Evolutionary conservation across 2,888 invertebrate species (phyloP).

Genomic region (Hoplodrina blanda): DNA sequence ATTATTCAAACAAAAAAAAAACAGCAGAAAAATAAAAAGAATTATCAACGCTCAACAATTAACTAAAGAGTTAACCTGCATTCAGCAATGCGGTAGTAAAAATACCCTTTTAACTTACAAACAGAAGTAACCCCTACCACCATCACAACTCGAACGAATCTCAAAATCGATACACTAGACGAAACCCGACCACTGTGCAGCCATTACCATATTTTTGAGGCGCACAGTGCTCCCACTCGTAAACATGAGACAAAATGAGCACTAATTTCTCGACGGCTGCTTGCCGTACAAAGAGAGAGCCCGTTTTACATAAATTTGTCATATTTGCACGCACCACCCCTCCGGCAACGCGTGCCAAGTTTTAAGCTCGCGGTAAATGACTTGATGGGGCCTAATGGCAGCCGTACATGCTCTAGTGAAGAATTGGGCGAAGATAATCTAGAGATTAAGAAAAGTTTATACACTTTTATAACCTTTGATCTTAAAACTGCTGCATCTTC

Average conservation of each 20-base stretch:
- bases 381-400: constrained; percentile 63
- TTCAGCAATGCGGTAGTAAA: constrained; percentile 14
- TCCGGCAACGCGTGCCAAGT: constrained; percentile 76
- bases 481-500: not conserved
- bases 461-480: not conserved
- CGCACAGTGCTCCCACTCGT: constrained; percentile 78
- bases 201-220: constrained; percentile 86
- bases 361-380: constrained; percentile 71
- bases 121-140: constrained; percentile 24
- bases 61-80: constrained; percentile 1
- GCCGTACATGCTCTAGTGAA: constrained; percentile 45
- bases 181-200: constrained; percentile 69
- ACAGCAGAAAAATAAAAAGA: not conserved
- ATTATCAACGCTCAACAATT: not conserved
- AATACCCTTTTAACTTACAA: constrained; percentile 7
- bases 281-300: constrained; percentile 74
- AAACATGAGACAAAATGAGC: constrained; percentile 87
- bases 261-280: constrained; percentile 84
- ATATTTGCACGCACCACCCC: constrained; percentile 85
- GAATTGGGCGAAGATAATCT: constrained; percentile 33
- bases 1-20: no score
- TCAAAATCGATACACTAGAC: constrained; percentile 77
- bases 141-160: constrained; percentile 58
- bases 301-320: constrained; percentile 89
- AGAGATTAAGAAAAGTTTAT: constrained; percentile 9